Percentiles rank a stretch among this genome's conserved stretches.
Conservation (phyloP, 2,797 vertebrate genomes). For the Pelodytes ibericus region DNA sequence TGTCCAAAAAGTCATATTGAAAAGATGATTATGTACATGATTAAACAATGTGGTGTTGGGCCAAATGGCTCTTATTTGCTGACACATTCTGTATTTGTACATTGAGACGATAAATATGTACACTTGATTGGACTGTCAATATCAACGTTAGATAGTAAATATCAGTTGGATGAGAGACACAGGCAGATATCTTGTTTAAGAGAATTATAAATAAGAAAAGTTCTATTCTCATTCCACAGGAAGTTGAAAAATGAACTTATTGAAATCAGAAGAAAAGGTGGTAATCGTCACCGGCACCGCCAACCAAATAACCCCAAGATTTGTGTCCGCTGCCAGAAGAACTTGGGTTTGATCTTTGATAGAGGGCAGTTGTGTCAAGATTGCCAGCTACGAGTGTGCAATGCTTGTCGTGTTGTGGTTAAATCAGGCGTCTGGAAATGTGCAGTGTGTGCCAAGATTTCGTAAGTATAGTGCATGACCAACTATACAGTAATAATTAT, state of each 20-base stretch:
- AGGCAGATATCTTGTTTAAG: too few relatives aligned
- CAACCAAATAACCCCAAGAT: slow-evolving; percentile 76
- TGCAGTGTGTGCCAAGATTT: slow-evolving; percentile 86
- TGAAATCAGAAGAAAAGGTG: slow-evolving; percentile 84
- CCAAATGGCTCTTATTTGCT: too few relatives aligned
- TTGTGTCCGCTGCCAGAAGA: slow-evolving; percentile 86
- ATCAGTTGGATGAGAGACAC: too few relatives aligned
- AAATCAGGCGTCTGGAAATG: slow-evolving; percentile 81
- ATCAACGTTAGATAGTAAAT: too few relatives aligned
- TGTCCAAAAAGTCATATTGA: too few relatives aligned
- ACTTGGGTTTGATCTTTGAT: slow-evolving; percentile 88
- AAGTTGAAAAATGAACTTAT: slow-evolving; percentile 94
- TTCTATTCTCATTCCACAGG: slow-evolving; percentile 65
- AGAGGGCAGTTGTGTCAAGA: slow-evolving; percentile 83
- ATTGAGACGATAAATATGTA: too few relatives aligned
- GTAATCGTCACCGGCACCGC: slow-evolving; percentile 64
- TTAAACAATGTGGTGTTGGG: too few relatives aligned
- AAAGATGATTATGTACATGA: too few relatives aligned
- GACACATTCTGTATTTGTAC: too few relatives aligned
- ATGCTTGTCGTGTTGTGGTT: slow-evolving; percentile 71
- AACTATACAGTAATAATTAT: not conserved
- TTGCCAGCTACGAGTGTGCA: slow-evolving; percentile 85
- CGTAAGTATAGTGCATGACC: slow-evolving; percentile 77
- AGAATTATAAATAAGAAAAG: too few relatives aligned
- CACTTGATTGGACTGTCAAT: too few relatives aligned